phyloP scores from a whole-genome alignment of 2,113 vertebrate species.

The Catagonus wagneri region DNA sequence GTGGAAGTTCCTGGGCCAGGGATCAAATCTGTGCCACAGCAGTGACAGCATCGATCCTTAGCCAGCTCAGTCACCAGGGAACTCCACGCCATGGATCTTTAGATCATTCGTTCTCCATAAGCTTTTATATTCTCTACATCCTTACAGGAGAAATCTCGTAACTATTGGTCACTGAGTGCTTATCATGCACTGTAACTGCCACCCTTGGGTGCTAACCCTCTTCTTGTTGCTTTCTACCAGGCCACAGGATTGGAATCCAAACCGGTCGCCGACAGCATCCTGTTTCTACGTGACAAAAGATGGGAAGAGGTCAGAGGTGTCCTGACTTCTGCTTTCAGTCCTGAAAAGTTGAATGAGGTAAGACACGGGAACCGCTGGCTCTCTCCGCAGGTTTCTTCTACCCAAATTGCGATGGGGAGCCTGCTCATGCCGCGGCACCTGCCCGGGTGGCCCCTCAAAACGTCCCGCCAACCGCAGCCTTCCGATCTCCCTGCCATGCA shows the following conservation, averaged over 20 bases:
- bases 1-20: too few relatives aligned
- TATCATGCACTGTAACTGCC: not conserved
- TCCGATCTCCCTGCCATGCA: not conserved
- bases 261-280: conserved; percentile 92
- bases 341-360: conserved; percentile 93
- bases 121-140: too few relatives aligned
- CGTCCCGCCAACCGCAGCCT: rapidly evolving
- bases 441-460: not conserved
- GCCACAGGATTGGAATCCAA: conserved; percentile 86
- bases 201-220: conserved; percentile 19
- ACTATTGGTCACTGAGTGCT: not conserved
- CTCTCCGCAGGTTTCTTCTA: not conserved
- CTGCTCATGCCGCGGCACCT: rapidly evolving
- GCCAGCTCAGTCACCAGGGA: too few relatives aligned
- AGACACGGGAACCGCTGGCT: conserved; percentile 61
- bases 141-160: not conserved
- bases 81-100: not conserved
- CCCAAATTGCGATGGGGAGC: too few relatives aligned
- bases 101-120: not conserved
- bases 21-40: too few relatives aligned
- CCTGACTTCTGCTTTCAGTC: conserved; percentile 92
- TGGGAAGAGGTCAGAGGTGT: conserved; percentile 93
- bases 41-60: too few relatives aligned
- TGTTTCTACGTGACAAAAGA: conserved; percentile 91
- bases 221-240: conserved; percentile 78